Conservation (phyloP, 2,797 vertebrate species). For the Liasis olivaceus region DNA sequence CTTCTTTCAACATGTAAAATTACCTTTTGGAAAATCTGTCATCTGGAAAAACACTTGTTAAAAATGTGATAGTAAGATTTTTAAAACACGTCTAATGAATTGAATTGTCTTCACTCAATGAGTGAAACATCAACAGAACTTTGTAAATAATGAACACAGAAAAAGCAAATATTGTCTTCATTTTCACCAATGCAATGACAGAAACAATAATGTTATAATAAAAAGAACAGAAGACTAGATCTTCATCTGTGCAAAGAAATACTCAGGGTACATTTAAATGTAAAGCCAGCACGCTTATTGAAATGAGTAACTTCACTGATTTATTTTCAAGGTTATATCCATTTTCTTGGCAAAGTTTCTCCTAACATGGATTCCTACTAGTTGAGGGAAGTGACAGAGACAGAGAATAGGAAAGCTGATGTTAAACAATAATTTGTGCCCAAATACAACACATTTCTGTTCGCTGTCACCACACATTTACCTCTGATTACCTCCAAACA, state of each 20-base stretch:
- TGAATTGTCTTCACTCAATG: constrained; percentile 9
- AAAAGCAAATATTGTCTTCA: rapidly evolving
- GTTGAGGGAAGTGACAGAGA: not conserved
- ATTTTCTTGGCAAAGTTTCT: not conserved
- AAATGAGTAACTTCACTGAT: not conserved
- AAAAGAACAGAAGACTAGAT: not conserved
- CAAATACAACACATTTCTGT: not conserved
- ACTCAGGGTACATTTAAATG: not conserved
- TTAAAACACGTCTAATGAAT: constrained; percentile 6
- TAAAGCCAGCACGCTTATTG: rapidly evolving
- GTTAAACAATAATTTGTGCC: not conserved
- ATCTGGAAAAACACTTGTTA: constrained; percentile 49
- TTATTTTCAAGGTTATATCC: too few relatives aligned
- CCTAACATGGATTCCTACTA: not conserved
- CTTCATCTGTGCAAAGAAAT: not conserved
- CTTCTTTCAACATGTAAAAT: constrained; percentile 75
- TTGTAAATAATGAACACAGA: rapidly evolving
- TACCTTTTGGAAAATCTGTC: constrained; percentile 39
- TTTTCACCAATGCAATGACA: not conserved
- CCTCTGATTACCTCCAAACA: not conserved
- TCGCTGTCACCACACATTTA: not conserved
- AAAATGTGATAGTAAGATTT: constrained; percentile 40
- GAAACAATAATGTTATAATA: not conserved
- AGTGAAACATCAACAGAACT: not conserved
- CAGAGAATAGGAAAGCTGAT: not conserved